Conservation (phyloP, 2,113 vertebrate species). For the Dasyornis broadbenti region DNA sequence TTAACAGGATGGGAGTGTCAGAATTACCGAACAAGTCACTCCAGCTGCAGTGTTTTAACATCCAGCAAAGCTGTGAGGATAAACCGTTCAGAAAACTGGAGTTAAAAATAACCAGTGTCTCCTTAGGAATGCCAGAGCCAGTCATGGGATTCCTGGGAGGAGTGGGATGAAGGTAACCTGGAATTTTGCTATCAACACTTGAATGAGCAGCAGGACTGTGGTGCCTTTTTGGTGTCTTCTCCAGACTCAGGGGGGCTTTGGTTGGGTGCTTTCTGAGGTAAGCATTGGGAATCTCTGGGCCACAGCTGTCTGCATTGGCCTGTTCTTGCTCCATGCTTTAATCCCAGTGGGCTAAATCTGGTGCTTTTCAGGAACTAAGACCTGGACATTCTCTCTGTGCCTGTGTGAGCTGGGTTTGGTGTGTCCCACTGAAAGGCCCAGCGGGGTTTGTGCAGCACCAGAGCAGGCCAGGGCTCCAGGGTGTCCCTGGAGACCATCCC, state of each 20-base stretch:
- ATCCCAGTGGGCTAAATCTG: background rate
- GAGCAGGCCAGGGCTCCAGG: background rate
- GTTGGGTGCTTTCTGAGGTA: slow-evolving; percentile 8
- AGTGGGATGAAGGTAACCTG: background rate
- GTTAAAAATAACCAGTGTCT: background rate
- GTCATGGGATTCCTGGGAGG: background rate
- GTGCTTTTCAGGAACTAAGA: background rate
- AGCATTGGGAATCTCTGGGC: background rate
- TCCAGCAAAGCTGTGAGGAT: background rate
- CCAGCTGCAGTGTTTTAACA: background rate
- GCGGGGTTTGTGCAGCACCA: background rate
- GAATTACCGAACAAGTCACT: accelerated
- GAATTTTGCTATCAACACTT: background rate
- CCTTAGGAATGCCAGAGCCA: background rate
- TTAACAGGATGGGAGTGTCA: accelerated
- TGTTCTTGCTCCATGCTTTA: background rate
- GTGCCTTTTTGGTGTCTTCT: background rate
- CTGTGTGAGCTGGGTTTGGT: background rate
- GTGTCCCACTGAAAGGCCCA: background rate
- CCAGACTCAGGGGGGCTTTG: background rate
- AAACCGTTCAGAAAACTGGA: background rate
- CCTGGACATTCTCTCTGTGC: background rate
- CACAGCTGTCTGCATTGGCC: background rate
- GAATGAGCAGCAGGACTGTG: background rate
- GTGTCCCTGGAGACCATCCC: background rate